phyloP scores from a whole-genome alignment of 2,797 vertebrate genomes.

The Lophius americanus region DNA sequence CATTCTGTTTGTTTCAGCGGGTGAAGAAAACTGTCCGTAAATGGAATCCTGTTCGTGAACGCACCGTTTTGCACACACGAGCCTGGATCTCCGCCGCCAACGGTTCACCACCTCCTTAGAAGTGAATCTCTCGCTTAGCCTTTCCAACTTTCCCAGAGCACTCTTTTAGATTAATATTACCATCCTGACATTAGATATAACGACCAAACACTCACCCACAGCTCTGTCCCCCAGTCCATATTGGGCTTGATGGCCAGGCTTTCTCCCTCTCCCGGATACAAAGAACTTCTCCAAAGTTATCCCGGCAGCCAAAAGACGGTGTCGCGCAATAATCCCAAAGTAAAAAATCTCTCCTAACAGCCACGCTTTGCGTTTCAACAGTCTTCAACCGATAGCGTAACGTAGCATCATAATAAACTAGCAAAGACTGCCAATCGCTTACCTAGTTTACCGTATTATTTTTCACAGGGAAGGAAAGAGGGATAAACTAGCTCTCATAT shows the following conservation, averaged over 20 bases:
- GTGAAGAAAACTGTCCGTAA: not conserved
- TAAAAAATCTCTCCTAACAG: slow-evolving; percentile 26
- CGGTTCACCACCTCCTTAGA: slow-evolving; percentile 3
- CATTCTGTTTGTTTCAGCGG: slow-evolving; percentile 27
- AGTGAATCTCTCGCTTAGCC: not conserved
- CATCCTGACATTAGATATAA: not conserved
- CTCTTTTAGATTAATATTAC: not conserved
- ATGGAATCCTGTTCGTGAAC: slow-evolving; percentile 4
- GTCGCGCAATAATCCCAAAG: slow-evolving; percentile 49
- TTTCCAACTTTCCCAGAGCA: not conserved
- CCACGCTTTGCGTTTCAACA: not conserved
- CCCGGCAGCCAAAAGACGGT: slow-evolving; percentile 53
- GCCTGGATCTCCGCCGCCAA: not conserved
- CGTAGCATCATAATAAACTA: slow-evolving; percentile 31
- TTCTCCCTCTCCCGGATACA: slow-evolving; percentile 67
- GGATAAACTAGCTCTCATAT: slow-evolving; percentile 82
- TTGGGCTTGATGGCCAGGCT: slow-evolving; percentile 63
- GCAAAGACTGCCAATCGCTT: slow-evolving; percentile 18
- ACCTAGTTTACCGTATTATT: slow-evolving; percentile 67
- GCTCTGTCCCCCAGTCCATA: slow-evolving; percentile 88
- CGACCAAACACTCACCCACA: slow-evolving; percentile 81
- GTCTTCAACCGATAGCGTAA: slow-evolving; percentile 15
- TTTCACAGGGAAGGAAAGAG: slow-evolving; percentile 76
- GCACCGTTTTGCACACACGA: slow-evolving; percentile 25
- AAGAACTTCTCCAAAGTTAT: slow-evolving; percentile 82